A percentile compares a stretch with the other conserved stretches of the same genome.
Conservation (phyloP, 2,888 invertebrate genomes). For the Teleogryllus oceanicus region DNA sequence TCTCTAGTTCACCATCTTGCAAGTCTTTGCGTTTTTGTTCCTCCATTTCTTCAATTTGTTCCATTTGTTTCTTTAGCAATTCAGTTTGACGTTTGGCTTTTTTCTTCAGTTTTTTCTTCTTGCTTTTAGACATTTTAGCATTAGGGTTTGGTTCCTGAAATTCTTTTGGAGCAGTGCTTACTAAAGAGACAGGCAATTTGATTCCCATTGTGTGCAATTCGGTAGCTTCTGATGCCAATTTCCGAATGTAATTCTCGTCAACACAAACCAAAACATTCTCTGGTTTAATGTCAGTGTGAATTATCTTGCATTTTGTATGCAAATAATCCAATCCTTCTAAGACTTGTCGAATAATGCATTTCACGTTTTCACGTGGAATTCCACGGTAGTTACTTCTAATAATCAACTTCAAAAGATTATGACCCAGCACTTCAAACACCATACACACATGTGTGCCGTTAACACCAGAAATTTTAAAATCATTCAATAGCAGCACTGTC, state of each 20-base stretch:
- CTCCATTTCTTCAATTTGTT: constrained; percentile 88
- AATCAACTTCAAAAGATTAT: constrained; percentile 96
- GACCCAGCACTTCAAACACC: constrained; percentile 98
- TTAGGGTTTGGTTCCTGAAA: constrained; percentile 71
- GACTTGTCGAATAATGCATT: constrained; percentile 91
- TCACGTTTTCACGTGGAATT: constrained; percentile 93
- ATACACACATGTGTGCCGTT: constrained; percentile 99
- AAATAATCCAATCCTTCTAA: constrained; percentile 93
- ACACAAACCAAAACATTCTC: constrained; percentile 94
- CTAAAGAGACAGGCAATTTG: constrained; percentile 85
- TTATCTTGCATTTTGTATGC: constrained; percentile 95
- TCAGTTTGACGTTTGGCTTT: constrained; percentile 90
- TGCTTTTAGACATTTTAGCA: constrained; percentile 90
- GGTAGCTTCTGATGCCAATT: constrained; percentile 91
- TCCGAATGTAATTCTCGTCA: constrained; percentile 81
- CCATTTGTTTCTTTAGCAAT: constrained; percentile 88
- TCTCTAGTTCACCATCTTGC: constrained; percentile 45
- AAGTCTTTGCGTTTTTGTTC: constrained; percentile 54
- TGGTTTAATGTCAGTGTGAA: constrained; percentile 89
- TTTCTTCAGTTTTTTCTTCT: constrained; percentile 96
- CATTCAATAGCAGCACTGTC: constrained; percentile 95
- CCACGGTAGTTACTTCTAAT: constrained; percentile 98
- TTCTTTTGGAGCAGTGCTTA: constrained; percentile 86
- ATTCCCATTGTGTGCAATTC: constrained; percentile 89
- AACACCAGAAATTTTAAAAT: constrained; percentile 96